These are phyloP conservation scores for Kuschelorhynchus macadamiae DNA, from an alignment of 2,888 invertebrate genomes.

Conservation along the genomic window DNA sequence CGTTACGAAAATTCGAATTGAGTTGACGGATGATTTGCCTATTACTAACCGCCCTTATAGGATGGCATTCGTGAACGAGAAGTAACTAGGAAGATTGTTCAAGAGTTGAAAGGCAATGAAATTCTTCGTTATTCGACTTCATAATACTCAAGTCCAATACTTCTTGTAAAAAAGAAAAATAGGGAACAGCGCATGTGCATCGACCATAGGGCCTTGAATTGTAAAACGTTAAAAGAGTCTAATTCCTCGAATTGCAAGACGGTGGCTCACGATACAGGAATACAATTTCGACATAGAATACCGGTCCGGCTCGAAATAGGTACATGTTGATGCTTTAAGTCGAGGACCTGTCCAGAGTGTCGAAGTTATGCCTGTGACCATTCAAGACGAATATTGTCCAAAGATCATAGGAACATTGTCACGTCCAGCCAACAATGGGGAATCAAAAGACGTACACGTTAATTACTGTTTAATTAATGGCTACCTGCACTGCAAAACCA, in stretches of 20 bases:
- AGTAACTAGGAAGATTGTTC: conserved; percentile 34
- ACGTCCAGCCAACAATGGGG: no score
- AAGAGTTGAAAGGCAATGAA: conserved; percentile 23
- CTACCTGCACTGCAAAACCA: conserved; percentile 40
- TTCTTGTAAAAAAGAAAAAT: conserved; percentile 40
- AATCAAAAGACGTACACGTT: conserved; percentile 29
- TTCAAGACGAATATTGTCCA: no score
- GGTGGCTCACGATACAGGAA: no score
- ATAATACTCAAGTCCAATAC: conserved; percentile 39
- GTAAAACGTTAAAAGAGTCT: not conserved
- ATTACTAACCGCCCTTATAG: conserved; percentile 50
- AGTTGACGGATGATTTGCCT: conserved; percentile 34
- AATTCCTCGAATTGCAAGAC: no score
- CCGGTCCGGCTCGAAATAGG: no score
- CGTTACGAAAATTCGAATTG: conserved; percentile 49
- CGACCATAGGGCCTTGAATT: conserved; percentile 18
- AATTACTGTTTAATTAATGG: conserved; percentile 48
- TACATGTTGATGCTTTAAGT: no score
- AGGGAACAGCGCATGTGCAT: conserved; percentile 21
- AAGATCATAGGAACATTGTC: no score
- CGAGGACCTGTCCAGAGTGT: no score
- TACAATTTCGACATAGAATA: no score
- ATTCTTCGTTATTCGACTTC: conserved; percentile 42
- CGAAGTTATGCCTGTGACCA: no score
- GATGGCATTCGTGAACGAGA: conserved; percentile 42